phyloP scores from a whole-genome alignment of 2,113 vertebrate species.

The Hemibagrus wyckioides region DNA sequence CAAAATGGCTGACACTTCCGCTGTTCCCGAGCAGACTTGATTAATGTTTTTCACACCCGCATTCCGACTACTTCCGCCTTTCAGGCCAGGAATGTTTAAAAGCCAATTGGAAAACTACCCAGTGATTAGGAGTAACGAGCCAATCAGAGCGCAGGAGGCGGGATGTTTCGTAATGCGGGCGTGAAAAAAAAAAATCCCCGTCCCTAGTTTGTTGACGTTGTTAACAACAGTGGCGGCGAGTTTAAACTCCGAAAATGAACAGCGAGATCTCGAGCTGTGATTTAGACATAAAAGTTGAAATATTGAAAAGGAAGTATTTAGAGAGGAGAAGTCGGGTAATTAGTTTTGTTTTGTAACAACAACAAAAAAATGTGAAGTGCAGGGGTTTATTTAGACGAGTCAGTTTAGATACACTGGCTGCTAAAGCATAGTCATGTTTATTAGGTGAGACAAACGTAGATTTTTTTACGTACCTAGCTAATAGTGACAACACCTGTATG shows the following conservation, averaged over 20 bases:
- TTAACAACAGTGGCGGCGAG: conserved; percentile 15
- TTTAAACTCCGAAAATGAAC: conserved; percentile 42
- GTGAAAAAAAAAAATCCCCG: too few relatives aligned
- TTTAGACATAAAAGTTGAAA: conserved; percentile 38
- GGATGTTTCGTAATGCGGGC: neutral
- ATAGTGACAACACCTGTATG: neutral
- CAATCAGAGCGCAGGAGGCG: neutral
- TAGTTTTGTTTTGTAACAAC: too few relatives aligned
- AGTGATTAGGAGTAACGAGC: neutral
- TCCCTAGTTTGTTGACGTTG: neutral
- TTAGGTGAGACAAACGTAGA: neutral
- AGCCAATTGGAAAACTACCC: neutral
- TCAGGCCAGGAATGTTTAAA: fast-evolving
- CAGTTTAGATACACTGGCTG: neutral
- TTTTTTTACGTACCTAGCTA: neutral
- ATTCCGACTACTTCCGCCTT: neutral
- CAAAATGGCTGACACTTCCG: neutral
- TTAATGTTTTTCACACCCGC: neutral
- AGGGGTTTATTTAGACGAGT: neutral
- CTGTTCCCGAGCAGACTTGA: neutral
- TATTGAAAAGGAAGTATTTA: conserved; percentile 45
- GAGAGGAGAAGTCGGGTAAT: conserved; percentile 29
- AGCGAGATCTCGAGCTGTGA: conserved; percentile 5
- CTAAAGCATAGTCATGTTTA: neutral
- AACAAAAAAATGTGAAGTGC: too few relatives aligned